A percentile compares a stretch with the other conserved stretches of the same genome.
phyloP scores from a whole-genome alignment of 2,888 invertebrate species.

The Drosophila niveifrons region DNA sequence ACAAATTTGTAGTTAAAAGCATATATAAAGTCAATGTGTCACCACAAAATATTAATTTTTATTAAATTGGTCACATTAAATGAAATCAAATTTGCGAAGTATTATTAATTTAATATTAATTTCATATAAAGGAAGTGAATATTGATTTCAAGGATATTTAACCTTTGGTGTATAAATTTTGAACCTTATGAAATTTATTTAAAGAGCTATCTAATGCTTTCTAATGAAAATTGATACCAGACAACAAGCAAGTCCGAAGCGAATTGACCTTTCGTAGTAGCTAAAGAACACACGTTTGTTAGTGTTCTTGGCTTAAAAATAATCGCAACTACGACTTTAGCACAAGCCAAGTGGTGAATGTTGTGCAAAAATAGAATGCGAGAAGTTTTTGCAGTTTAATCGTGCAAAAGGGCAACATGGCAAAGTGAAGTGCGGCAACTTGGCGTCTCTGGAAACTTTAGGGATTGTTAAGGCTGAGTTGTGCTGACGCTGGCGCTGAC shows the following conservation, averaged over 20 bases:
- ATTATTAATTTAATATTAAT: too few relatives aligned
- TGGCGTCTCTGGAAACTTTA: slow-evolving; percentile 38
- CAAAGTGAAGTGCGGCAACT: slow-evolving; percentile 52
- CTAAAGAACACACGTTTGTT: neutral
- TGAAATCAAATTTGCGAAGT: too few relatives aligned
- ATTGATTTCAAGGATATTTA: too few relatives aligned
- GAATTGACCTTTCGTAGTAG: slow-evolving; percentile 32
- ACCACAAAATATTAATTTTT: too few relatives aligned
- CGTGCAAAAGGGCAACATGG: slow-evolving; percentile 30
- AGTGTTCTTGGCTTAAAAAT: slow-evolving; percentile 49
- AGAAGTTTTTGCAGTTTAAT: slow-evolving; percentile 36
- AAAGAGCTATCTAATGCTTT: neutral
- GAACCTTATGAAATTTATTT: neutral
- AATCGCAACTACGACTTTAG: slow-evolving; percentile 45
- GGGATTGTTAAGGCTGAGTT: slow-evolving; percentile 8
- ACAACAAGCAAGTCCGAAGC: neutral
- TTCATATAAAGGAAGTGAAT: too few relatives aligned
- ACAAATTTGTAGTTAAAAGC: too few relatives aligned
- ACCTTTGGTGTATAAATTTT: too few relatives aligned
- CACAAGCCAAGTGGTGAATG: slow-evolving; percentile 18
- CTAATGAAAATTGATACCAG: neutral
- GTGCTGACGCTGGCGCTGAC: slow-evolving; percentile 5
- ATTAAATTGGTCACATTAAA: too few relatives aligned
- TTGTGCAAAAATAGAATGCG: slow-evolving; percentile 57
- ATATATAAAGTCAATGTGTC: too few relatives aligned